Evolutionary conservation across 2,888 invertebrate species (phyloP), one percentile per base, ranked within the genome.

Genomic region (Epinotia nisella): DNA sequence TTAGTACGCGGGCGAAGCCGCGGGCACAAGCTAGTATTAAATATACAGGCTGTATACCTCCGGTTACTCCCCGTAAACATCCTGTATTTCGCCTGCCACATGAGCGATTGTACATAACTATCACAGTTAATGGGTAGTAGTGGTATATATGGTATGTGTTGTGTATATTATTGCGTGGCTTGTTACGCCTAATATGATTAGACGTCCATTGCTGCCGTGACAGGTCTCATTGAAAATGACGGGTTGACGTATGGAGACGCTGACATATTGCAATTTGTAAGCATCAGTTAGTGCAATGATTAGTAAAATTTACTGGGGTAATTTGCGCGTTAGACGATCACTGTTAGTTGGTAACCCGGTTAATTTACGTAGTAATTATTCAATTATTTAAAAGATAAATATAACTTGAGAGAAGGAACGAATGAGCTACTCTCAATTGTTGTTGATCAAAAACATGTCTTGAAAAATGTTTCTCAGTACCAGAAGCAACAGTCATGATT

Each of bases 151-250:
- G n/a, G n/a, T n/a, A n/a, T n/a, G n/a, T n/a, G n/a, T n/a, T 29
- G 9, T 64, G 35, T 51, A 35, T 35, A 35, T 11, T 41, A 19
- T 24, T 19, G 59, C 53, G 39, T 49, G 53, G 60, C 69, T 60
- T 51, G 39, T 59, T 69, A 69, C 39, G 19, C 11, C 35, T 69
- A 69, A 69, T 69, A 68, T 21, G 51, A 69, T 69, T 60, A 69
- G 51, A 69, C 69, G 60, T n/a, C 51, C 60, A 60, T 60, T 53
- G 68, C 59, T 29, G 5, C 4, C 11, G 69, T 53, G 69, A 60
- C 69, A 69, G 39, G 21, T 51, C 19, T 53, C 60, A 35, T 29
- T 53, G 35, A n/a, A 51, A 60, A 60, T 39, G 53, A 53, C 60
- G 21, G 39, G 15, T 69, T 60, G 45, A 60, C 68, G n/a, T 56